Base-by-base conservation (phyloP, 2,888 invertebrate genomes). In the Agelastica alni region DNA sequence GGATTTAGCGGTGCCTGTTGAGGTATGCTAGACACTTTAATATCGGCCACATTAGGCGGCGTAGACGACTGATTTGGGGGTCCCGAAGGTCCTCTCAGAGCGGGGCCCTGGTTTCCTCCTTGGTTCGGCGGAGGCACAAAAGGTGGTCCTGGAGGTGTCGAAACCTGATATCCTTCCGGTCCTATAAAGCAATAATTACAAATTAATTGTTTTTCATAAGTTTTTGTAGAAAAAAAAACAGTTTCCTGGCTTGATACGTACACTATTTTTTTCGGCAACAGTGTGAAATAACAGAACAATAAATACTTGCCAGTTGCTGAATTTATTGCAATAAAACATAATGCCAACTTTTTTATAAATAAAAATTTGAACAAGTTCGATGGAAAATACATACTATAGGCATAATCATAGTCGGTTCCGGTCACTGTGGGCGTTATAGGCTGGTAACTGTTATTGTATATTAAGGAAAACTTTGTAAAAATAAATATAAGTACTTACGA, bases 51-150 rank as follows among this genome's bases (percentile, higher is more conserved):
- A 63, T 76, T 77, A 31, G 77, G 77, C 41, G 77, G 78, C 22
- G 77, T 77, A n/a, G 77, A 75, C 30, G 78, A 65, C 63, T 76
- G 77, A 60, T 73, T 77, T 16, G 77, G 77, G 44, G 77, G 77
- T 52, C 71, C 76, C 34, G 75, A 67, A 46, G 72, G 70, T 57
- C 69, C 70, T 65, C 77, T 73, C 66, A 77, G 66, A 52, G 64
- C 67, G 58, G 69, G 71, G 55, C 72, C 75, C 67, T 75, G 75
- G 58, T 71, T 75, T 53, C 71, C 73, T 51, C 68, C 72, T 64
- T 76, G 77, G 57, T 70, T 72, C 13, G 70, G 70, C 59, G 69
- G 71, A 62, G 69, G 73, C 48, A 61, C 68, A 41, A 70, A 75
- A 67, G 70, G 70, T 7, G 60, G 12, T 10, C 53, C 61, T 9